phyloP scores from a whole-genome alignment of 2,797 vertebrate genomes.

The Oreortyx pictus region DNA sequence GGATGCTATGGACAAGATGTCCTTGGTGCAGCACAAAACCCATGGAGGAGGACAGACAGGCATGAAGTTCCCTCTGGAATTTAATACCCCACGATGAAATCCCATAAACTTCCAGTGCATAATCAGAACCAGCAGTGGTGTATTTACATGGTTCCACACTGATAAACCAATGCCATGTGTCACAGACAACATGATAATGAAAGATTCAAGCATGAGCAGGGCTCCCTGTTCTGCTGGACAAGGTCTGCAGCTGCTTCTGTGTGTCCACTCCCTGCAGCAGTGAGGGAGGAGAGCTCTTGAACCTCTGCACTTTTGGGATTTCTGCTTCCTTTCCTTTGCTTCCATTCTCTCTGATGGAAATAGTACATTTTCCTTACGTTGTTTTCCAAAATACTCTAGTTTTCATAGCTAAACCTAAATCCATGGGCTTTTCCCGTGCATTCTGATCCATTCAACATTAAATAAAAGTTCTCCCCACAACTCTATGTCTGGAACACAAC shows the following conservation, averaged over 20 bases:
- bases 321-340: not conserved
- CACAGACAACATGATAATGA: not conserved
- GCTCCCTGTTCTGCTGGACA: not conserved
- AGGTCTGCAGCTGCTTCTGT: not conserved
- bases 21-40: not conserved
- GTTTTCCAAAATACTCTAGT: not conserved
- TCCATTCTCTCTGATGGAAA: not conserved
- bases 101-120: not conserved
- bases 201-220: not conserved
- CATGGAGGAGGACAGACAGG: not conserved
- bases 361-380: not conserved
- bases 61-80: not conserved
- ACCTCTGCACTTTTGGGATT: not conserved
- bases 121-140: not conserved
- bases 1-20: accelerated
- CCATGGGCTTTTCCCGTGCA: not conserved
- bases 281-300: not conserved
- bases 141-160: not conserved
- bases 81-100: not conserved
- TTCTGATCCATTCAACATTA: not conserved
- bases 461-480: not conserved
- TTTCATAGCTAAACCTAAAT: not conserved
- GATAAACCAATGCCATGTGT: not conserved
- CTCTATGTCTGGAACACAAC: too few relatives aligned
- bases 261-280: not conserved